phyloP scores from a whole-genome alignment of 2,113 vertebrate species.

The Etheostoma spectabile region DNA sequence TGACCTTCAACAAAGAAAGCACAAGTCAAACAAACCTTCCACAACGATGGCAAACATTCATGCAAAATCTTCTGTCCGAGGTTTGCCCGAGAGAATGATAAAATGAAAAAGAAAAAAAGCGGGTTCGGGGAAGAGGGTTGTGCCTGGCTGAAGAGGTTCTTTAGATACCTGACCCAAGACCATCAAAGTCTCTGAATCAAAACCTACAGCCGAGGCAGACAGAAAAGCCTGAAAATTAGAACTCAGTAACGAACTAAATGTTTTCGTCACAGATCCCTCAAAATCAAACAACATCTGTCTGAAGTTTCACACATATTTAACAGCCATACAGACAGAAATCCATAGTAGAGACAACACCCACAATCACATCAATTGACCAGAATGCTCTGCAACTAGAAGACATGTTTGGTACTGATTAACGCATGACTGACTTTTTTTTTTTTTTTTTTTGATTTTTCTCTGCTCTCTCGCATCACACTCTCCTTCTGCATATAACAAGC shows the following conservation, averaged over 20 bases:
- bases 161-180: slow-evolving; percentile 46
- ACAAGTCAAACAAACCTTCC: background rate
- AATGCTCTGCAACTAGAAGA: background rate
- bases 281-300: background rate
- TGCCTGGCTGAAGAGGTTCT: slow-evolving; percentile 11
- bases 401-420: slow-evolving; percentile 23
- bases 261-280: background rate
- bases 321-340: slow-evolving; percentile 5
- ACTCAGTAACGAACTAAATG: background rate
- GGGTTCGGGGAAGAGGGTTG: slow-evolving; percentile 3
- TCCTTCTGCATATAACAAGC: background rate
- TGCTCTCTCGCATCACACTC: background rate
- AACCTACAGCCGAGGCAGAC: slow-evolving; percentile 16
- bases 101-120: background rate
- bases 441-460: background rate
- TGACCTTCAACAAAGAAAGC: background rate
- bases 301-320: background rate
- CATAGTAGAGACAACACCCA: background rate
- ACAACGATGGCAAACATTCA: background rate
- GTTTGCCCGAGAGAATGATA: background rate
- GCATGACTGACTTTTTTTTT: background rate
- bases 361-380: slow-evolving; percentile 5
- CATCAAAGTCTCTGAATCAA: slow-evolving; percentile 35
- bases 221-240: slow-evolving; percentile 12
- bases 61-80: background rate